Conservation (phyloP, 2,888 invertebrate species). For the Anoncus sp. region DNA sequence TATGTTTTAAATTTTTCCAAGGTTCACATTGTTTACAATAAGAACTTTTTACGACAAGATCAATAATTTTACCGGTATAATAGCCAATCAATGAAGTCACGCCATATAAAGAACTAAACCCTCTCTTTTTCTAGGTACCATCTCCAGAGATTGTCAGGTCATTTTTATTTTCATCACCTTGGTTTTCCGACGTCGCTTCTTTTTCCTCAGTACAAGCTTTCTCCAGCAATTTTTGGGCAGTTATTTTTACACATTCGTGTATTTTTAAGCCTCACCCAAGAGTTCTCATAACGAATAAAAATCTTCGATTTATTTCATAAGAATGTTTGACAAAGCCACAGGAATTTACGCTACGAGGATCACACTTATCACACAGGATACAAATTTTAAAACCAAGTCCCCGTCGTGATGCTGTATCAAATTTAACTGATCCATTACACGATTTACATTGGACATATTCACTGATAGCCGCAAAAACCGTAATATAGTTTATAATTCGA, state of each 20-base stretch:
- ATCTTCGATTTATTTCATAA: slow-evolving; percentile 55
- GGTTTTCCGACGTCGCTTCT: slow-evolving; percentile 58
- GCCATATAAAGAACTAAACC: slow-evolving; percentile 55
- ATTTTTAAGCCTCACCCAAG: slow-evolving; percentile 67
- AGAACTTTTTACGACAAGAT: slow-evolving; percentile 14
- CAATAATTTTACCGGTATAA: slow-evolving; percentile 50
- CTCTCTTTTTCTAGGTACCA: slow-evolving; percentile 58
- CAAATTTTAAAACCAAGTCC: slow-evolving; percentile 72
- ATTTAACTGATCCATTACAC: slow-evolving; percentile 64
- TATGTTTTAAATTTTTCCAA: slow-evolving; percentile 8
- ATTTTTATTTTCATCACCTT: slow-evolving; percentile 58
- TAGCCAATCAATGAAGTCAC: slow-evolving; percentile 63
- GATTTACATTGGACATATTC: slow-evolving; percentile 62
- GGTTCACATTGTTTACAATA: slow-evolving; percentile 1
- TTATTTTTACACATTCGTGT: slow-evolving; percentile 56
- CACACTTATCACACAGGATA: slow-evolving; percentile 68
- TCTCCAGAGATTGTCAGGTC: slow-evolving; percentile 59
- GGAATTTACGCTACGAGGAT: slow-evolving; percentile 61
- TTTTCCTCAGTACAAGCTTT: slow-evolving; percentile 63
- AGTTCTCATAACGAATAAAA: slow-evolving; percentile 70
- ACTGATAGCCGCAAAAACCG: slow-evolving; percentile 62
- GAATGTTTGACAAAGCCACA: slow-evolving; percentile 63
- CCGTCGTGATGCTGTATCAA: slow-evolving; percentile 65
- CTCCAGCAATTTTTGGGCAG: slow-evolving; percentile 62
- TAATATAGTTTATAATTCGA: slow-evolving; percentile 65